Evolutionary conservation across 2,797 vertebrate genomes (phyloP), one percentile per base, ranked within the genome.

Genomic region (Semaprochilodus insignis): DNA sequence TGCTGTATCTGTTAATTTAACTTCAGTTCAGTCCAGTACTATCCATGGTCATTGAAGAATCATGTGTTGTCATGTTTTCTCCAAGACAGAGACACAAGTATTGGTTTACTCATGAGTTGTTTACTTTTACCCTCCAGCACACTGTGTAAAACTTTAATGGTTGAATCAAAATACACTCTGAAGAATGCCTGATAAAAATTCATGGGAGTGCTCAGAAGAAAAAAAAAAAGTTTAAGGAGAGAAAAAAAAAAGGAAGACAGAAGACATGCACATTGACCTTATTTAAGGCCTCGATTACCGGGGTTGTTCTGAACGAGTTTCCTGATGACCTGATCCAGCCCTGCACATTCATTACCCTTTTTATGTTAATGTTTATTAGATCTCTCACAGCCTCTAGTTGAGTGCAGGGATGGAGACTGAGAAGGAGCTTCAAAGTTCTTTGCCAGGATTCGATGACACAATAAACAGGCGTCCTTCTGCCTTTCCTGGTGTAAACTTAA

Each of bases 351-450:
- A 73, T 77, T 52, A 75, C 23, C 19, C 27, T 62, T 83, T 84
- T 78, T 83, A 83, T 60, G 44, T 76, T 67, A 51, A 74, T 66
- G 44, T 77, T 82, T 71, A 83, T 85, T 65, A 74, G 27, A 23
- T 23, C 60, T 75, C 21, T 73, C 21, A 31, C 73, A 51, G 11
- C 19, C 66, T 17, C 19, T 34, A 21, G 51, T 66, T 17, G 44
- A 25, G 62, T 54, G 21, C 15, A 21, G 27, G 66, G 17, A 36
- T 70, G 27, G 40, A 51, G 27, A 78, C 25, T 77, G 23, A 6
- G 1, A 25, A 17, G 14, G 19, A 51, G 59, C 44, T 52, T 48
- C n/a, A 14, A 21, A 15, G 15, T n/a, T 74, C 71, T 17, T 57
- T 57, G 52, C 27, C 25, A 55, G 52, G 52, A 74, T 74, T 74